A percentile compares a stretch with the other conserved stretches of the same genome.
These are phyloP conservation scores for Bellardia bayeri DNA, from an alignment of 2,888 invertebrate genomes.

Conservation along the genomic window DNA sequence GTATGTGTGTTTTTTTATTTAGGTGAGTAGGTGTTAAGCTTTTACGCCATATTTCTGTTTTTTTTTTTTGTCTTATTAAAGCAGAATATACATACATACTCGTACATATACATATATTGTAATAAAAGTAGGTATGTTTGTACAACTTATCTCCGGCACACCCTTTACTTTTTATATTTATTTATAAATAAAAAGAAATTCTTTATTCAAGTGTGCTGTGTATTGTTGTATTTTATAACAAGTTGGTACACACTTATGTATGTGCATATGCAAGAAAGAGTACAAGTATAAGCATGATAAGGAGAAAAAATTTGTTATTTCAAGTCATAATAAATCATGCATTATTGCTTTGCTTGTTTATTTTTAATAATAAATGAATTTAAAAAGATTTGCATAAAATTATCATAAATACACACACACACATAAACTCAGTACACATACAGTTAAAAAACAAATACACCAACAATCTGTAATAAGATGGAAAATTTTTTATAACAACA, in stretches of 20 bases:
- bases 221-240: neutral
- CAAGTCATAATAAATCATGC: slow-evolving; percentile 67
- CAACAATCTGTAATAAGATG: neutral
- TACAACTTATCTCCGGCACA: neutral
- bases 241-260: no score
- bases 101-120: neutral
- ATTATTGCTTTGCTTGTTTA: slow-evolving; percentile 65
- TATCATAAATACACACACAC: slow-evolving; percentile 52
- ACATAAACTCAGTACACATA: neutral
- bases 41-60: slow-evolving; percentile 48
- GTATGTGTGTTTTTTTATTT: slow-evolving; percentile 20
- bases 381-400: slow-evolving; percentile 72
- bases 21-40: slow-evolving; percentile 62
- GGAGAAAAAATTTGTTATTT: slow-evolving; percentile 44
- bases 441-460: neutral
- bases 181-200: slow-evolving; percentile 22
- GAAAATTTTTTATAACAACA: neutral
- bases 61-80: slow-evolving; percentile 7
- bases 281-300: neutral
- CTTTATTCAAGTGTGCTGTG: slow-evolving; percentile 3
- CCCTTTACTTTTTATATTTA: slow-evolving; percentile 15
- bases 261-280: neutral
- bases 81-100: neutral
- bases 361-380: slow-evolving; percentile 67
- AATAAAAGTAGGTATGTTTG: neutral